Conservation (phyloP, 53 echinoderm and acorn worm species). For the Stichopus horrens region DNA sequence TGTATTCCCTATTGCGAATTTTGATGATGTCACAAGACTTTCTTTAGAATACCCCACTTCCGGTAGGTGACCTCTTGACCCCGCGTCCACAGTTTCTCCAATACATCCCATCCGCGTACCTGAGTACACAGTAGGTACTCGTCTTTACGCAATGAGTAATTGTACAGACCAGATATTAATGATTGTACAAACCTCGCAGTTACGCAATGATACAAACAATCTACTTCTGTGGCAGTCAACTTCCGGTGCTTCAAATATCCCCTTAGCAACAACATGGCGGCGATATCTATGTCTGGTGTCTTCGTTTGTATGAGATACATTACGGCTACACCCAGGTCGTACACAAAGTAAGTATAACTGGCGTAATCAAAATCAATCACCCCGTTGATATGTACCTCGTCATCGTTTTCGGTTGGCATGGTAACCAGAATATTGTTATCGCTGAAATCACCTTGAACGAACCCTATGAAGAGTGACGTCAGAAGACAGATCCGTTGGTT, state of each 20-base stretch:
- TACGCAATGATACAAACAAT: conserved; percentile 56
- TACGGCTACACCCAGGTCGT: conserved; percentile 67
- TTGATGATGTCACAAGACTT: too few species aligned
- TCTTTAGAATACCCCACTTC: conserved; percentile 18
- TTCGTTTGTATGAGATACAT: conserved; percentile 63
- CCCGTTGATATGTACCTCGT: conserved; percentile 50
- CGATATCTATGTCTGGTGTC: conserved; percentile 51
- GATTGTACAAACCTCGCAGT: conserved; percentile 65
- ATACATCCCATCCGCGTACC: conserved; percentile 56
- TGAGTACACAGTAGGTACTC: conserved; percentile 56
- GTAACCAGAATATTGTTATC: conserved; percentile 68
- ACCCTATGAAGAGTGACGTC: conserved; percentile 44
- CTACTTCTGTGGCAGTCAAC: conserved; percentile 53
- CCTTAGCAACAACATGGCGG: conserved; percentile 63
- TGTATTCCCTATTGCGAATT: too few species aligned
- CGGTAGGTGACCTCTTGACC: conserved; percentile 35
- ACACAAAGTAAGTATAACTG: conserved; percentile 57
- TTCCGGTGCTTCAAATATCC: conserved; percentile 57
- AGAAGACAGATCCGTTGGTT: too few species aligned
- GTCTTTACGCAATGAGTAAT: conserved; percentile 47
- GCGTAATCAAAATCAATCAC: conserved; percentile 75
- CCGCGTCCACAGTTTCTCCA: conserved; percentile 57
- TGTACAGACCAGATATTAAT: conserved; percentile 53
- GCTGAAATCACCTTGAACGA: conserved; percentile 83
- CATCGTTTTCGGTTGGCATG: not conserved